Evolutionary conservation across 2,113 vertebrate genomes (phyloP), one percentile per base, ranked within the genome.

Genomic region (Hippocampus comes): DNA sequence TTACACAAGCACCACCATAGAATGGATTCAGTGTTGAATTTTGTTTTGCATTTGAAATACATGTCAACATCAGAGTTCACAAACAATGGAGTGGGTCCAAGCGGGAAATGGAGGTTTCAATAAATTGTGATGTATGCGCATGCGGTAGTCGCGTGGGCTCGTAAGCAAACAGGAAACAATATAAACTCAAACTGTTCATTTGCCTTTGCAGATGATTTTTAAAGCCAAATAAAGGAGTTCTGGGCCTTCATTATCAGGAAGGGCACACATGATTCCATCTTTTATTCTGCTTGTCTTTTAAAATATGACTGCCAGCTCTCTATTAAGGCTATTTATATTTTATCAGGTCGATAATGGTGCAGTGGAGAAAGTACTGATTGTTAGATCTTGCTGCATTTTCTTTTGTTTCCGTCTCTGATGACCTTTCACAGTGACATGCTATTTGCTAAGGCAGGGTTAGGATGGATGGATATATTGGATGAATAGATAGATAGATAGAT

Each of bases 241-340:
- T 27, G 25, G 23, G 41, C 53, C 25, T 53, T 2, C 15, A 66
- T 25, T 21, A 10, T 6, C 34, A 38, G 60, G 27, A 48, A 70
- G 30, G 30, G 77, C 53, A 61, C 5, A 46, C 18, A 46, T 15
- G 56, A 70, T 71, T 70, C 14, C 59, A 61, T 61, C 71, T 46
- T 76, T 42, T 55, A 57, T 14, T 18, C 43, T 48, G 67, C 59
- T 68, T 71, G 23, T 63, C 48, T 69, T 64, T 76, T 81, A 71
- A 82, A 88, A 82, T 84, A 81, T 79, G 74, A 80, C 67, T 46
- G 43, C 68, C 63, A 66, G 51, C 73, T 76, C 66, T 63, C 69
- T 80, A 49, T 85, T 82, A 80, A 67, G 60, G 68, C 53, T 66
- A 87, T 90, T 77, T 84, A 81, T 86, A 78, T 86, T 87, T 87